Base-by-base conservation (phyloP, 2,113 vertebrate genomes). In the Chroicocephalus ridibundus region DNA sequence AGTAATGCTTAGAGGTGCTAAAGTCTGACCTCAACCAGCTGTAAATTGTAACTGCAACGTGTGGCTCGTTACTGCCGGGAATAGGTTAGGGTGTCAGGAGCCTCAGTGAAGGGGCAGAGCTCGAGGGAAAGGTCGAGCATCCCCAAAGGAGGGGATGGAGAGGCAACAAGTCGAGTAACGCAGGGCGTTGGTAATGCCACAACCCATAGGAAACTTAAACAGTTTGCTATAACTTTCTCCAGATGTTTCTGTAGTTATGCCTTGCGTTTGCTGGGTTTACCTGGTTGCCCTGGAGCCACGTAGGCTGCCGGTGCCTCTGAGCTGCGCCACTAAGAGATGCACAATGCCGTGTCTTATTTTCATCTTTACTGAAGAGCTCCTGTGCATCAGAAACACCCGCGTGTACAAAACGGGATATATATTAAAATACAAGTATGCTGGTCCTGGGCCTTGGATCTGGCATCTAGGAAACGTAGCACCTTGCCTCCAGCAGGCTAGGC, bases 381-480 rank as follows among this genome's bases (percentile, higher is more conserved):
- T 24, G 17, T 54, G 40, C 72, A 61, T 34, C 38, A 84, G 70
- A 81, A 84, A 26, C 6, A 8, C 16, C 10, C 44, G 11, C 7
- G 5, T 31, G 15, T 57, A 46, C 22, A 61, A 47, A 52, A 20
- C 34, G 47, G 15, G 32, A 15, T 83, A 24, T 42, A 24, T 15
- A 22, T 29, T 29, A 40, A 76, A 80, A 93, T 57, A 5, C 0
- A 3, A 26, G 6, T 38, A 26, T 32, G 19, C 19, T 79, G 34
- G 20, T 54, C 15, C 57, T 19, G 21, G 40, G 38, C 3, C 32
- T 64, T 76, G 40, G 16, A 29, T 81, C 44, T 92, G 44, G 14
- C 27, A 27, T 10, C 26, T 36, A 36, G 19, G 31, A 82, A 65
- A 46, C 0, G 0, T 24, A 60, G 11, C 11, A 21, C 24, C 13